Evolutionary conservation across 2,888 invertebrate genomes (phyloP).

Genomic region (Ennomos quercinarius): DNA sequence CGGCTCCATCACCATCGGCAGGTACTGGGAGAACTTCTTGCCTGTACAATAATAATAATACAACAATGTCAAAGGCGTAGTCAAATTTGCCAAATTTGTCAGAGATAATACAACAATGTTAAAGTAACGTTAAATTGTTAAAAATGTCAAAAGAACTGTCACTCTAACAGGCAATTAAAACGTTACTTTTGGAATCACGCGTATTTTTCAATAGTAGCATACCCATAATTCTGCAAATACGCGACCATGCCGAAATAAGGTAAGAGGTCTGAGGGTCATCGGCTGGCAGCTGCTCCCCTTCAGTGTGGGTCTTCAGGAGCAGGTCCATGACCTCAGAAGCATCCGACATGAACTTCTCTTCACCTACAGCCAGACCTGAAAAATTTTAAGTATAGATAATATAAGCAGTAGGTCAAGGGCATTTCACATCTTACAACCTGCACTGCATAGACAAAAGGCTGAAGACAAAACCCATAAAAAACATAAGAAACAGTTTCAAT

Average conservation of each 20-base stretch:
- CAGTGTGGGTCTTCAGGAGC: constrained; percentile 95
- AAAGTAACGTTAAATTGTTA: too few species aligned
- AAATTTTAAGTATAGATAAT: not conserved
- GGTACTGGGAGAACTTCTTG: constrained; percentile 94
- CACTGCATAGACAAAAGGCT: too few species aligned
- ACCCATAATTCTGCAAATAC: constrained; percentile 97
- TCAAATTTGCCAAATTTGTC: too few species aligned
- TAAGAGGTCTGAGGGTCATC: constrained; percentile 99
- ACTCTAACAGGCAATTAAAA: too few species aligned
- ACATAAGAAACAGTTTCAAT: not conserved
- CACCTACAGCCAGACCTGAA: constrained; percentile 89
- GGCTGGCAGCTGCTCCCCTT: constrained; percentile 93
- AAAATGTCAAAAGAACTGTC: too few species aligned
- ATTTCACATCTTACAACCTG: too few species aligned
- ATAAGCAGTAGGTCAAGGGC: too few species aligned
- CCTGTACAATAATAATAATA: constrained; percentile 67
- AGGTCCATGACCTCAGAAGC: constrained; percentile 98
- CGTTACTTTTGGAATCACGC: too few species aligned
- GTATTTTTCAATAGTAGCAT: constrained; percentile 16
- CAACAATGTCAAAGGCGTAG: too few species aligned
- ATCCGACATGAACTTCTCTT: constrained; percentile 94
- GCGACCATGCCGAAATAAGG: constrained; percentile 99
- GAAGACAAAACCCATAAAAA: not conserved
- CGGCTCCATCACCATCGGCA: constrained; percentile 98
- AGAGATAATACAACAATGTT: too few species aligned